phyloP scores from a whole-genome alignment of 2,888 invertebrate species.

The Hemistola chrysoprasaria region DNA sequence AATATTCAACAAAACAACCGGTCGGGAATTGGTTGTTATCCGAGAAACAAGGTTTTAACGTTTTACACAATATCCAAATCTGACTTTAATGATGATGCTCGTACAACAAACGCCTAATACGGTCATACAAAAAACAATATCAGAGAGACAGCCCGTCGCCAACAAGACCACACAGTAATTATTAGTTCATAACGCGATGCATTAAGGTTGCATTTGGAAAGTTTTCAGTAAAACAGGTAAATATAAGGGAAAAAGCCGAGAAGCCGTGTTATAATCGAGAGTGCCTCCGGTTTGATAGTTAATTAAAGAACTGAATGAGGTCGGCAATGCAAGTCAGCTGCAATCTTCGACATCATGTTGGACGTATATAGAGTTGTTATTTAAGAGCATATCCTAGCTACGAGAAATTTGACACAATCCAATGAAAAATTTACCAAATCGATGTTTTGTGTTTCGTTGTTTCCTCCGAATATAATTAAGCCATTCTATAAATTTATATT shows the following conservation, averaged over 20 bases:
- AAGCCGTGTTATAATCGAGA: constrained; percentile 77
- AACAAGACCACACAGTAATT: constrained; percentile 21
- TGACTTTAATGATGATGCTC: constrained; percentile 51
- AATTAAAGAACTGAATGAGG: constrained; percentile 79
- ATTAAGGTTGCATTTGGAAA: constrained; percentile 45
- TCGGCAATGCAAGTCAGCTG: constrained; percentile 73
- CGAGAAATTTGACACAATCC: too few relatives aligned
- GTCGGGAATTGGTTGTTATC: constrained; percentile 39
- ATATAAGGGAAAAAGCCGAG: constrained; percentile 69
- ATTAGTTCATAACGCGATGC: constrained; percentile 36
- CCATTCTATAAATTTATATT: too few relatives aligned
- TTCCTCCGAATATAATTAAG: too few relatives aligned
- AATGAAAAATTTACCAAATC: too few relatives aligned
- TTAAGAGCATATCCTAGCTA: too few relatives aligned
- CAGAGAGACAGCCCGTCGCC: constrained; percentile 76
- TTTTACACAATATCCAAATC: constrained; percentile 46
- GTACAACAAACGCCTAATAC: constrained; percentile 54
- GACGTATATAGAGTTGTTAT: constrained; percentile 43
- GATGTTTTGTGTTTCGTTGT: too few relatives aligned
- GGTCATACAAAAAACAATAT: constrained; percentile 60
- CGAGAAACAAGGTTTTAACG: constrained; percentile 44
- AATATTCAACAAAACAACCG: constrained; percentile 27
- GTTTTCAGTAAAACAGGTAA: constrained; percentile 41
- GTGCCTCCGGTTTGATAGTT: constrained; percentile 76
- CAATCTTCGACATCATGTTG: constrained; percentile 57